Conservation (phyloP, 2,113 vertebrate genomes). For the Clarias magur region DNA sequence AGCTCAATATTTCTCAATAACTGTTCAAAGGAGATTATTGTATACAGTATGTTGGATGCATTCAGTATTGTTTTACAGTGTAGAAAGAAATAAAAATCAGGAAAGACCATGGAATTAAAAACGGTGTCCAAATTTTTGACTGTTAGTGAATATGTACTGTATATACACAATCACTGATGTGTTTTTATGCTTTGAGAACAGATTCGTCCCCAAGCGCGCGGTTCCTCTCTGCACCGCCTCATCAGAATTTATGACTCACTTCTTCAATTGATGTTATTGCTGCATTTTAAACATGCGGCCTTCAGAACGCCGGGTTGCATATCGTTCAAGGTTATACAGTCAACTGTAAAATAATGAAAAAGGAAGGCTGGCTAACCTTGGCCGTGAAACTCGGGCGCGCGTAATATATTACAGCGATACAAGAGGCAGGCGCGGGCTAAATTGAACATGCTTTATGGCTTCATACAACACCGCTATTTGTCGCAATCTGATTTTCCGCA, state of each 20-base stretch:
- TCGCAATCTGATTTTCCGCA: neutral
- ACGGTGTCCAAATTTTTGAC: no score
- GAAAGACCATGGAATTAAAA: no score
- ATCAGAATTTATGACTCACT: constrained; percentile 38
- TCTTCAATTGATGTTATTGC: constrained; percentile 23
- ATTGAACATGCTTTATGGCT: constrained; percentile 9
- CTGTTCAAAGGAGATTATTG: no score
- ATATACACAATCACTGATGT: constrained; percentile 13
- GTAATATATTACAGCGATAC: constrained; percentile 19
- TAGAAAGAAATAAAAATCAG: no score
- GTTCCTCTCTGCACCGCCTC: constrained; percentile 1
- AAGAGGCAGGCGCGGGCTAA: neutral
- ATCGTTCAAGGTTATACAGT: constrained; percentile 38
- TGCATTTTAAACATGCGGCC: constrained; percentile 33
- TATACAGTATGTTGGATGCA: no score
- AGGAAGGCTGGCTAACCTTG: constrained; percentile 25
- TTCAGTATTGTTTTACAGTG: no score
- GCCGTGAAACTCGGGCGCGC: neutral
- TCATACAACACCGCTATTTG: neutral
- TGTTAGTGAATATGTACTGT: no score
- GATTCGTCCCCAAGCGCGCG: neutral
- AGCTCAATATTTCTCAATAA: no score
- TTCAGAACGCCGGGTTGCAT: constrained; percentile 17
- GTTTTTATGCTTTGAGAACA: constrained; percentile 1
- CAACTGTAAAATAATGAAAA: constrained; percentile 46